Evolutionary conservation across 1,140 invertebrate species (phyloP).

Genomic region (Papilio glaucus): DNA sequence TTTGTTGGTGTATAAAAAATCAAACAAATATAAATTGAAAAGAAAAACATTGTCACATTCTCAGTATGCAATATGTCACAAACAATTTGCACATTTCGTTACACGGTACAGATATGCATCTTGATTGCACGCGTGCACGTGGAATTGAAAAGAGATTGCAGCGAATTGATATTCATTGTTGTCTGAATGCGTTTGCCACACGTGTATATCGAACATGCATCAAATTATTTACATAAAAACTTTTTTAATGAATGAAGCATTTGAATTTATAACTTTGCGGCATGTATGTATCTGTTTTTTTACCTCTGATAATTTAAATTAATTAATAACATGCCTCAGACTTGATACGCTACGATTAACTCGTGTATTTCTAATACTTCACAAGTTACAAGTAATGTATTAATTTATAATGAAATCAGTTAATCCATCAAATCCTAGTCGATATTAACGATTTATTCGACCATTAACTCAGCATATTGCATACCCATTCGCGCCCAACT

Average conservation of each 20-base stretch:
- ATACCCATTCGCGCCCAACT: conserved; percentile 36
- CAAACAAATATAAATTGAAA: neutral
- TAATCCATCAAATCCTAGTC: neutral
- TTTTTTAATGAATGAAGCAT: no score
- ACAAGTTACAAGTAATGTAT: neutral
- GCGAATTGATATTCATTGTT: conserved; percentile 43
- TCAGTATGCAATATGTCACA: conserved; percentile 1
- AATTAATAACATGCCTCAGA: no score
- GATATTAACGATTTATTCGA: conserved; percentile 2
- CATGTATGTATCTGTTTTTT: neutral
- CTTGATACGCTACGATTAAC: no score
- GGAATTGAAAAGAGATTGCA: conserved; percentile 43
- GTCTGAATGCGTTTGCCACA: neutral
- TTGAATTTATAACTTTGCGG: neutral
- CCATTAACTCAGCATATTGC: neutral
- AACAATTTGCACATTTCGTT: conserved; percentile 25
- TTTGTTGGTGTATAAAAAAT: no score
- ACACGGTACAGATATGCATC: conserved; percentile 8
- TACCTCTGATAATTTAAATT: no score
- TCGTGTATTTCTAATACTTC: no score
- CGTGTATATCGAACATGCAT: conserved; percentile 13
- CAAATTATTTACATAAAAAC: neutral
- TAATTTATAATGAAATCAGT: conserved; percentile 1
- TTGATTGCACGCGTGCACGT: conserved; percentile 38
- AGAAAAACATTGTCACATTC: conserved; percentile 12